Evolutionary conservation across 2,888 invertebrate species (phyloP), one percentile per base, ranked within the genome.

Genomic region (Pollenia griseotomentosa): DNA sequence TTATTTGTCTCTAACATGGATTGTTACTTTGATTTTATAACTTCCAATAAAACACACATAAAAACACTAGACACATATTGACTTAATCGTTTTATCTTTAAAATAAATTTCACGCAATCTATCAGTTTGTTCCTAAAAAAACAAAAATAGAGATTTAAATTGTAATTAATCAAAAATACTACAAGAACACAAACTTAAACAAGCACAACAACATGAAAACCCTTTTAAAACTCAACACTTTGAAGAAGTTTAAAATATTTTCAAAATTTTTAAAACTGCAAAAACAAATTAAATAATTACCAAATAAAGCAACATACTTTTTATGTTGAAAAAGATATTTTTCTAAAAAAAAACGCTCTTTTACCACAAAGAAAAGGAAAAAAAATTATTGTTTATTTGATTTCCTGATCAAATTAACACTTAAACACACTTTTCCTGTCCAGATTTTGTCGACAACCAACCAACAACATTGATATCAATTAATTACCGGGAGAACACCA

Each of bases 371-470:
- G 48, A 53, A 42, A 53, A 42, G 16, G 16, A 44, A 16, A 63
- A 12, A 44, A 63, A 59, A 44, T 51, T 70, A n/a, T 70, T 63
- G 57, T 83, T 71, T 71, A 51, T 78, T 48, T 33, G 65, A 65
- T 75, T 83, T 83, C 70, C 63, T 83, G 83, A 46, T 63, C 6
- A 61, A 53, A 77, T 83, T 83, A 83, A 83, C 75, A 83, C 44
- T 75, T 70, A 44, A 33, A 61, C 12, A 71, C 33, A 53, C 14
- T 68, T 68, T 82, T 82, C 75, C 75, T 75, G 82, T 61, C 44
- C 44, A 57, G 23, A 57, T 57, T 19, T 19, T 3, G 16, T 33
- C 44, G 44, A 63, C 10, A 16, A 7, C 42, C 8, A 10, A n/a
- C 33, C 57, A 57, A 48, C 40, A 48, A 9, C 48, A 70, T 33